A percentile compares a stretch with the other conserved stretches of the same genome.
Conservation (phyloP, 2,888 invertebrate species). For the Mimas tiliae region DNA sequence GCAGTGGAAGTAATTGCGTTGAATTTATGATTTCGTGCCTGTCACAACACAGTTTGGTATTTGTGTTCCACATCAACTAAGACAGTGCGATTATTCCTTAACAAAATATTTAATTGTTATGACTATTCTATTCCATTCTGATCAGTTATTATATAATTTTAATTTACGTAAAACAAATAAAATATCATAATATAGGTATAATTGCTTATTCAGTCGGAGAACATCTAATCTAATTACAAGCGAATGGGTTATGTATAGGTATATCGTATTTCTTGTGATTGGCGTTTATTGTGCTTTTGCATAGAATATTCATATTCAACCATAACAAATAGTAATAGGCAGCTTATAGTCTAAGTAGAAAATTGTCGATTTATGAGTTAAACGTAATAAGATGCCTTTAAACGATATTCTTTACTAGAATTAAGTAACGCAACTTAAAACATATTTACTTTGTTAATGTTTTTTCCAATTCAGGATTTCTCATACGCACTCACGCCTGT, state of each 20-base stretch:
- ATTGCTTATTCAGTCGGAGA: neutral
- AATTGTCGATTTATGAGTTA: neutral
- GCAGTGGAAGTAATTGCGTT: neutral
- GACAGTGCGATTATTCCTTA: no score
- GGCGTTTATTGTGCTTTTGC: constrained; percentile 4
- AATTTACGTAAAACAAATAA: neutral
- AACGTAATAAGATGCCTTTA: neutral
- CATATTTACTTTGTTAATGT: no score
- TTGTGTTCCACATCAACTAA: no score
- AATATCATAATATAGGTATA: neutral
- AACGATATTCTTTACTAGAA: no score
- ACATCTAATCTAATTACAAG: neutral
- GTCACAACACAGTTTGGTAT: no score
- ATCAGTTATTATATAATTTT: neutral
- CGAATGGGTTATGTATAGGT: neutral
- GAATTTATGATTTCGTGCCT: neutral
- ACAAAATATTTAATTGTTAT: no score
- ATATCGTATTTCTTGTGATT: constrained; percentile 11
- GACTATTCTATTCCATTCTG: no score
- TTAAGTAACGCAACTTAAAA: no score
- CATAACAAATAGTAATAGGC: neutral
- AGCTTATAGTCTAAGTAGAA: neutral
- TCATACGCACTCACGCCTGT: no score
- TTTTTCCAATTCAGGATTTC: no score
- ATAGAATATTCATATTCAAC: neutral